phyloP scores from a whole-genome alignment of 2,888 invertebrate species.

The Drosophila mayaguana region DNA sequence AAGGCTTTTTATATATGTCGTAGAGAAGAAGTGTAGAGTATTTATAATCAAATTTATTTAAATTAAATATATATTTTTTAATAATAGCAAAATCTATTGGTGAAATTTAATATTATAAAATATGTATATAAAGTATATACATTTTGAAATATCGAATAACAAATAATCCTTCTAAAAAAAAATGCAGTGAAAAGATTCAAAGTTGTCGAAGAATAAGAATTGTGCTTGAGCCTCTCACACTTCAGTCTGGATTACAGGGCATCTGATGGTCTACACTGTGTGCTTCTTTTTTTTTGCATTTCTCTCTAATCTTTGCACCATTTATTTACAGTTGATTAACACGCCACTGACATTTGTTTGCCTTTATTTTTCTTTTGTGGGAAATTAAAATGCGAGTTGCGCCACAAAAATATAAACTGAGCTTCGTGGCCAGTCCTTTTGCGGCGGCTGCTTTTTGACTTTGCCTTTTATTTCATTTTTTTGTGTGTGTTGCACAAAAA shows the following conservation, averaged over 20 bases:
- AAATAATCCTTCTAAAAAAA: no score
- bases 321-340: slow-evolving; percentile 85
- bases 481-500: slow-evolving; percentile 55
- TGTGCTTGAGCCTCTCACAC: no score
- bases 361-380: slow-evolving; percentile 70
- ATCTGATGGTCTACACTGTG: not conserved
- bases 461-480: slow-evolving; percentile 51
- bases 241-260: slow-evolving; percentile 4
- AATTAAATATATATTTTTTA: no score
- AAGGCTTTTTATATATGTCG: not conserved
- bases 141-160: not conserved
- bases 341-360: slow-evolving; percentile 84
- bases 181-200: not conserved
- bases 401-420: slow-evolving; percentile 48
- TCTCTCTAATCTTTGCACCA: slow-evolving; percentile 84
- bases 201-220: not conserved
- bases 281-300: slow-evolving; percentile 41
- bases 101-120: no score
- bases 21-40: no score
- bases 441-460: slow-evolving; percentile 48
- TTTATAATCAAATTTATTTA: no score
- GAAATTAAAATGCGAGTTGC: slow-evolving; percentile 73
- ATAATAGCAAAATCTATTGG: no score
- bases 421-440: slow-evolving; percentile 38
- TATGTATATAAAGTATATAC: no score